phyloP scores from a whole-genome alignment of 1,140 invertebrate genomes.

The Periplaneta americana region DNA sequence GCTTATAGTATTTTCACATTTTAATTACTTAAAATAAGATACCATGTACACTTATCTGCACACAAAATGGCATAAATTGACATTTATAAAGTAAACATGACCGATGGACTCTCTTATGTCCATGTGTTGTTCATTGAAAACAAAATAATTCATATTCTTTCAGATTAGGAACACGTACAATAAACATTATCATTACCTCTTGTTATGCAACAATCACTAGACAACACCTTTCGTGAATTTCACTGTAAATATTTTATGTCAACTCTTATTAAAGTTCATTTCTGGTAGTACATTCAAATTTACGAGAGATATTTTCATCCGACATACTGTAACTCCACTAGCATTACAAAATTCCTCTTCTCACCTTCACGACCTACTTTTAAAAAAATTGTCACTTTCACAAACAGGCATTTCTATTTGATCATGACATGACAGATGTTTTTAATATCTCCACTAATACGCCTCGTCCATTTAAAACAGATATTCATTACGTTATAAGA shows the following conservation, averaged over 20 bases:
- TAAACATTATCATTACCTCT: not conserved
- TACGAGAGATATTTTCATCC: not conserved
- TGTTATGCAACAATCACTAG: not conserved
- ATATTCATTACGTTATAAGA: not conserved
- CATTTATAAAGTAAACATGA: not conserved
- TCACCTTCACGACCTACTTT: slow-evolving; percentile 18
- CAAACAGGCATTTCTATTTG: slow-evolving; percentile 10
- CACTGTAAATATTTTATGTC: not conserved
- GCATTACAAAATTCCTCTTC: slow-evolving; percentile 3
- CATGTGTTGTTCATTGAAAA: not conserved
- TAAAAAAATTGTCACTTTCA: slow-evolving; percentile 17
- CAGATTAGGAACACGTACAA: not conserved
- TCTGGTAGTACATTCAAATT: not conserved
- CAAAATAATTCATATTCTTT: not conserved
- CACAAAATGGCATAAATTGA: too few relatives aligned
- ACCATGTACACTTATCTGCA: too few relatives aligned
- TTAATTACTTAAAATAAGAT: too few relatives aligned
- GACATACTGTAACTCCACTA: not conserved
- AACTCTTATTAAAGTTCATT: not conserved
- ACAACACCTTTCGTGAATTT: not conserved
- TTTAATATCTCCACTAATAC: not conserved
- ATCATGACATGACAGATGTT: slow-evolving; percentile 17
- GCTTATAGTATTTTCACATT: too few relatives aligned
- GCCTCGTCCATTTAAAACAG: not conserved
- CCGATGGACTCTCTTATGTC: not conserved